phyloP scores from a whole-genome alignment of 2,113 vertebrate species.

The Leptosomus discolor region DNA sequence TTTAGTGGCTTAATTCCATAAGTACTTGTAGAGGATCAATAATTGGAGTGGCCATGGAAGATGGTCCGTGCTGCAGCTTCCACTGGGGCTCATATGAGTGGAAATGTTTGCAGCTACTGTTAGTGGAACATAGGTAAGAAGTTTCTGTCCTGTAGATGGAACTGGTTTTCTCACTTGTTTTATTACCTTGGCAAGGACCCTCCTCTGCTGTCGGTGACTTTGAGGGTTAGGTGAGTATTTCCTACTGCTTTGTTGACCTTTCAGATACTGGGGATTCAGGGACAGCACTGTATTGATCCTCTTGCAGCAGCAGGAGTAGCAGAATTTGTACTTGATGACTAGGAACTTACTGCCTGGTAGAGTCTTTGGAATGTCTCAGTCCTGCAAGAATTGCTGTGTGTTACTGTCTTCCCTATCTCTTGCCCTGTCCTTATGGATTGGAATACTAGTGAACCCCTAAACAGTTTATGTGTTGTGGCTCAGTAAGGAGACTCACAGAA shows the following conservation, averaged over 20 bases:
- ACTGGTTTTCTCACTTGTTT: not conserved
- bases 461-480: not conserved
- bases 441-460: not conserved
- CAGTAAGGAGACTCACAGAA: not conserved
- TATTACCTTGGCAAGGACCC: not conserved
- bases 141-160: not conserved
- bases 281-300: not conserved
- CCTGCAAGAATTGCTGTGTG: not conserved
- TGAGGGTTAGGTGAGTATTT: not conserved
- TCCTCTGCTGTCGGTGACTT: not conserved
- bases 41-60: not conserved
- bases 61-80: not conserved
- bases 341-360: not conserved
- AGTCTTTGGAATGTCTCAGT: not conserved
- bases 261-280: not conserved
- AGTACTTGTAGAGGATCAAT: not conserved
- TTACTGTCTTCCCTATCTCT: not conserved
- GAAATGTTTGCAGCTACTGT: not conserved
- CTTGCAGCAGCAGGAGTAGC: not conserved
- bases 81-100: not conserved
- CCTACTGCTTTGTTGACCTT: not conserved
- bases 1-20: not conserved
- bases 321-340: rapidly evolving
- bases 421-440: not conserved
- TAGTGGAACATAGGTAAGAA: not conserved